phyloP scores from a whole-genome alignment of 1,140 invertebrate species.

The Platyura marginata region DNA sequence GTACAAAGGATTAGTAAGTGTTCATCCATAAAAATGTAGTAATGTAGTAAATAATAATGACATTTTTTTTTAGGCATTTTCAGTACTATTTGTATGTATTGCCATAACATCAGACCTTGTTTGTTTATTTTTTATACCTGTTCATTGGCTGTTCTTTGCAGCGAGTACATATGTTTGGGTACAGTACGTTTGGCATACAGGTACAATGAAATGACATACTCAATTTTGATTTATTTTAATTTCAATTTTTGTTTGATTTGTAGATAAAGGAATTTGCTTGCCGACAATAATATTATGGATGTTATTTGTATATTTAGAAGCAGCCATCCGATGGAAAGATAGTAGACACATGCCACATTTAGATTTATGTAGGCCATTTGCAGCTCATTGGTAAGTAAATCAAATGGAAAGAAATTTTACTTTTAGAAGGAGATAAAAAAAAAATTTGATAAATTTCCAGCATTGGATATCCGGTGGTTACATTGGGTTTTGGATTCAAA shows the following conservation, averaged over 20 bases:
- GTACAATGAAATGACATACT: conserved; percentile 27
- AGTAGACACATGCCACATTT: conserved; percentile 75
- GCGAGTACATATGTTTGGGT: conserved; percentile 99
- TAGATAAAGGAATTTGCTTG: conserved; percentile 83
- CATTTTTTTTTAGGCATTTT: conserved; percentile 71
- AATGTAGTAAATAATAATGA: too few species aligned
- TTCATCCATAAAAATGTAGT: conserved; percentile 1
- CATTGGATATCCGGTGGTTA: conserved; percentile 95
- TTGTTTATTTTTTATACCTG: conserved; percentile 97
- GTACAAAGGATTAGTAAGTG: conserved; percentile 93
- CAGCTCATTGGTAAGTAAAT: conserved; percentile 77
- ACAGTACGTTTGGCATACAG: conserved; percentile 97
- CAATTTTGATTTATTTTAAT: neutral
- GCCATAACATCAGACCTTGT: conserved; percentile 96
- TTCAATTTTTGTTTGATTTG: conserved; percentile 10
- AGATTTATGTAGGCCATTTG: conserved; percentile 92
- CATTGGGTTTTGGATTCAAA: conserved; percentile 91
- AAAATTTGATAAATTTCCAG: conserved; percentile 24
- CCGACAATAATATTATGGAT: conserved; percentile 90
- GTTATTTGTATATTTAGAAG: conserved; percentile 90
- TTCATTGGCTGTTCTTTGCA: conserved; percentile 94
- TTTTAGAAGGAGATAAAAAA: too few species aligned
- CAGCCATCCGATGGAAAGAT: conserved; percentile 70
- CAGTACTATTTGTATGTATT: conserved; percentile 95
- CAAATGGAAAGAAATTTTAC: too few species aligned